These are phyloP conservation scores for Tenthredo livida DNA, from an alignment of 2,888 invertebrate species.

Conservation along the genomic window DNA sequence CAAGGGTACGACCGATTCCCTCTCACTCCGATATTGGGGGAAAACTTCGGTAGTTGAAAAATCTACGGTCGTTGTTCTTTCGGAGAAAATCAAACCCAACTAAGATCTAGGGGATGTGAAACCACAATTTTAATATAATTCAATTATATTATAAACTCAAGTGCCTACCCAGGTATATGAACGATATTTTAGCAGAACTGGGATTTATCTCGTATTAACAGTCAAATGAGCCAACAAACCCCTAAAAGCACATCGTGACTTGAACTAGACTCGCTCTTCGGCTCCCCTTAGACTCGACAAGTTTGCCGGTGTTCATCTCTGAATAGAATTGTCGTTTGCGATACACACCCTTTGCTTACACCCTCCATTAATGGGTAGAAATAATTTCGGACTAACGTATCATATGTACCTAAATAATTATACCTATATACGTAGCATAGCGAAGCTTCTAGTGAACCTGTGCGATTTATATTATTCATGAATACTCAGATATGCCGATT, in stretches of 20 bases:
- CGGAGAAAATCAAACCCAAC: not conserved
- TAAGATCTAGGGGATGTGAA: not conserved
- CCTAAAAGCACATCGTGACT: not conserved
- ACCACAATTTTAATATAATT: not conserved
- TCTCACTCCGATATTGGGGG: not conserved
- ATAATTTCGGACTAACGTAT: conserved; percentile 4
- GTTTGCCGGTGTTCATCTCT: conserved; percentile 24
- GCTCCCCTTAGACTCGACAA: conserved; percentile 17
- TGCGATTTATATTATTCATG: not conserved
- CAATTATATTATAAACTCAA: not conserved
- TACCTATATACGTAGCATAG: not conserved
- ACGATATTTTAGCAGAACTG: not conserved
- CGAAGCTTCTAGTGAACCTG: not conserved
- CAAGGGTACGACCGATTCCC: not conserved
- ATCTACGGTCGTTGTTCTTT: conserved; percentile 29
- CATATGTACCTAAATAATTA: not conserved
- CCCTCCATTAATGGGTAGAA: not conserved
- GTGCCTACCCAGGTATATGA: not conserved
- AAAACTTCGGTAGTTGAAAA: conserved; percentile 20
- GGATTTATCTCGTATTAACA: not conserved
- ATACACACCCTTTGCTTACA: not conserved
- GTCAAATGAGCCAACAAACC: not conserved
- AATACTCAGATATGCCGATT: not conserved
- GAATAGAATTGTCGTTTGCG: conserved; percentile 8
- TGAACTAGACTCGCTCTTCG: conserved; percentile 7